Conservation (phyloP, 2,888 invertebrate species). For the Cephus sareptanus region DNA sequence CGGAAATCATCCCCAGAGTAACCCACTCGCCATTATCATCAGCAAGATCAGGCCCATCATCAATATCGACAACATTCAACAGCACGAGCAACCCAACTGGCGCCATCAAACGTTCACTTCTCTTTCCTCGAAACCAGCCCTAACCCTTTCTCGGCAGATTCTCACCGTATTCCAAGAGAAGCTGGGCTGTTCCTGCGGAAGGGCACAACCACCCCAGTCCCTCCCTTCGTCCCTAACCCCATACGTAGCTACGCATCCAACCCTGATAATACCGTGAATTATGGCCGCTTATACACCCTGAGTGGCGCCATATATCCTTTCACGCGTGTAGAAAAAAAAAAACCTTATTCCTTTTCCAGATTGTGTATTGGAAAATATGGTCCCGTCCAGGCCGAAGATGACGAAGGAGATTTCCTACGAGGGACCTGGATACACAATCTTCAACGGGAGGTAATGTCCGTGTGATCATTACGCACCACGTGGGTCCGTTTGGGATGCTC, state of each 20-base stretch:
- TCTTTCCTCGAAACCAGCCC: not conserved
- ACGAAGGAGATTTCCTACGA: constrained; percentile 31
- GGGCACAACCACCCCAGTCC: not conserved
- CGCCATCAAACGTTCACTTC: not conserved
- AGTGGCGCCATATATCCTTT: constrained; percentile 46
- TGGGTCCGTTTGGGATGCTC: constrained; percentile 12
- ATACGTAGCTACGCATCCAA: not conserved
- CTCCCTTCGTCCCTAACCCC: not conserved
- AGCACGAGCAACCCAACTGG: not conserved
- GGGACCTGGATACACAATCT: constrained; percentile 13
- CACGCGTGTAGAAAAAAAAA: not conserved
- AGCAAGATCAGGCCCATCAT: not conserved
- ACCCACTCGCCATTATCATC: not conserved
- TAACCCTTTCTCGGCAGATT: not conserved
- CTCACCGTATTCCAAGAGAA: not conserved
- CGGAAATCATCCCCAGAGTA: not conserved
- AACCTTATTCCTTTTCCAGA: constrained; percentile 43
- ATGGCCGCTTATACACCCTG: constrained; percentile 48
- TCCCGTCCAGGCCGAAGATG: constrained; percentile 41
- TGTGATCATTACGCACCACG: constrained; percentile 40
- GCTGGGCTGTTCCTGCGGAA: not conserved
- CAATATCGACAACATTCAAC: not conserved
- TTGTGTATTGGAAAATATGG: constrained; percentile 50
- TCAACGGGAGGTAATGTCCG: constrained; percentile 30
- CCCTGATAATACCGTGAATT: constrained; percentile 51